Evolutionary conservation across 2,797 vertebrate species (phyloP).

Genomic region (Eulemur rubriventer): DNA sequence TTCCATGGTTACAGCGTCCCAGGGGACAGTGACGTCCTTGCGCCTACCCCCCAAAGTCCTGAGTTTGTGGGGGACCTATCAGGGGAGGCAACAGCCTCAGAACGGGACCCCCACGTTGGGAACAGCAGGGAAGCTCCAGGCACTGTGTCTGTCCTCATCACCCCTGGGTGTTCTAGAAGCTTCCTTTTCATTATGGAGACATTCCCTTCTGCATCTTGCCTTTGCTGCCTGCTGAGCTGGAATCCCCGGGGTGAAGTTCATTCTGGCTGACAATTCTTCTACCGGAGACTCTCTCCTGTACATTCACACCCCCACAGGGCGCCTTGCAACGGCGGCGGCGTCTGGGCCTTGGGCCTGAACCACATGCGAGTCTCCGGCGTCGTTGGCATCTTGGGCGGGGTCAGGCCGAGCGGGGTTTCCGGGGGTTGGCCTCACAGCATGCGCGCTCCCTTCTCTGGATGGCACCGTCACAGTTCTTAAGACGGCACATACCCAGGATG

Average conservation of each 20-base stretch:
- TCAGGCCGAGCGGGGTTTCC: neutral
- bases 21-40: neutral
- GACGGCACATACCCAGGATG: neutral
- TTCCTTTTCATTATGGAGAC: neutral
- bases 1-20: neutral
- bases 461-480: neutral
- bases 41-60: neutral
- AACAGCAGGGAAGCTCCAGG: neutral
- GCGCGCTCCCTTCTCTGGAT: neutral
- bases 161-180: neutral
- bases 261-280: neutral
- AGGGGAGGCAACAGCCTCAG: neutral
- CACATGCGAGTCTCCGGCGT: neutral
- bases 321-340: rapidly evolving
- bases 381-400: neutral
- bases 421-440: neutral
- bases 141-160: neutral
- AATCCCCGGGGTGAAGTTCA: neutral
- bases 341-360: neutral
- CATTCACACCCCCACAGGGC: neutral
- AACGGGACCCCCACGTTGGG: neutral
- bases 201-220: neutral
- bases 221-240: neutral
- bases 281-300: neutral
- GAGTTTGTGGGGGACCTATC: neutral